Conservation (phyloP, 2,113 vertebrate genomes). For the Cariama cristata region DNA sequence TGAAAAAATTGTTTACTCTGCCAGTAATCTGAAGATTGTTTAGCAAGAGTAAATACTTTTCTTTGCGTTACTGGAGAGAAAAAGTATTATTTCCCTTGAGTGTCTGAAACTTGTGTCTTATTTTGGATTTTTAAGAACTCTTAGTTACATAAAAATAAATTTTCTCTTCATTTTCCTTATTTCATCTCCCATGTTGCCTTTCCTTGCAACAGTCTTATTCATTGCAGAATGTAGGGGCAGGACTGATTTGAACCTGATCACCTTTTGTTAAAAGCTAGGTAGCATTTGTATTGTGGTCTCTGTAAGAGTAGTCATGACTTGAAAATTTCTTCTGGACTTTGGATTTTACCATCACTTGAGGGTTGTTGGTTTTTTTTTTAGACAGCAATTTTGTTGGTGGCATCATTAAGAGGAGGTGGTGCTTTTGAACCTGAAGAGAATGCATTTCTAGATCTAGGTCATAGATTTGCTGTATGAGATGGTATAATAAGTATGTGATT, state of each 20-base stretch:
- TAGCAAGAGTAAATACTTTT: background rate
- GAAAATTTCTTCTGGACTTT: background rate
- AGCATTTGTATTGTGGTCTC: background rate
- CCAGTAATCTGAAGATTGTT: background rate
- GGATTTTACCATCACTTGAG: background rate
- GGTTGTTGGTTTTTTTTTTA: background rate
- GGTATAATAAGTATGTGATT: background rate
- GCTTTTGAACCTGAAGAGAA: slow-evolving; percentile 23
- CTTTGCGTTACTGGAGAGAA: background rate
- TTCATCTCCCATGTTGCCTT: background rate
- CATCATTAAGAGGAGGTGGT: background rate
- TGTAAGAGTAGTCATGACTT: background rate
- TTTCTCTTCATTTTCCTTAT: background rate
- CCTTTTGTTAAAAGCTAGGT: background rate
- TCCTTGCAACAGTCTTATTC: background rate
- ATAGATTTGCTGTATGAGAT: background rate
- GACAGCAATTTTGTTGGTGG: background rate
- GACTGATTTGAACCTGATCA: background rate
- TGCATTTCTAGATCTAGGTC: slow-evolving; percentile 15
- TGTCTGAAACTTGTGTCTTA: background rate
- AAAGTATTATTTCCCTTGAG: background rate
- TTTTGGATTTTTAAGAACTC: background rate
- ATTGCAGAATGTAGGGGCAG: background rate
- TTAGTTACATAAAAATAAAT: background rate
- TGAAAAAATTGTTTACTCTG: background rate